Conservation (phyloP, 2,113 vertebrate genomes). For the Telmatochromis bifrenatus region DNA sequence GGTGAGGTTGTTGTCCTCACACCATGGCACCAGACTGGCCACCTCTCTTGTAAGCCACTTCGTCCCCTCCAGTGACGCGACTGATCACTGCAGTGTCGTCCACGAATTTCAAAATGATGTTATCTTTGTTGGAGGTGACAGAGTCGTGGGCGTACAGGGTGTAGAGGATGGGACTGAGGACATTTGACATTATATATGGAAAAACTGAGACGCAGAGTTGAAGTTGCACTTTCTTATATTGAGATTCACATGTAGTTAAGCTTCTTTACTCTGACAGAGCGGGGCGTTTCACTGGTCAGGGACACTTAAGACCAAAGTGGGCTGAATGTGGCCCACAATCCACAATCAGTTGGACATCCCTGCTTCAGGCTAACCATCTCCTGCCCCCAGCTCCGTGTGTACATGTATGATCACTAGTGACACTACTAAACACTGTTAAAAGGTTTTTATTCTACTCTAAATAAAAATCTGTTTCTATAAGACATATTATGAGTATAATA, state of each 20-base stretch:
- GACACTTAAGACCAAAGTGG: neutral
- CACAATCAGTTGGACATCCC: neutral
- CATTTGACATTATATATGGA: neutral
- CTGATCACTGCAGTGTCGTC: neutral
- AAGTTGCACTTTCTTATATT: neutral
- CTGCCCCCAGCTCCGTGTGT: neutral
- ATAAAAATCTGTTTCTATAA: neutral
- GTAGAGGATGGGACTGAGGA: neutral
- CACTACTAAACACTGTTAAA: neutral
- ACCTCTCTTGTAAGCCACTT: neutral
- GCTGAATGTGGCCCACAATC: neutral
- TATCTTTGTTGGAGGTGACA: neutral
- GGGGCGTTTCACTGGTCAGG: neutral
- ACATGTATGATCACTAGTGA: neutral
- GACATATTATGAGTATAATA: neutral
- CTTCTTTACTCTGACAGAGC: neutral
- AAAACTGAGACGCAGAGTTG: neutral
- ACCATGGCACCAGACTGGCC: neutral
- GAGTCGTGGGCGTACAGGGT: neutral
- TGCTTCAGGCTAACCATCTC: neutral
- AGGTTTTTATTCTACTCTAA: neutral
- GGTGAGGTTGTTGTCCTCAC: neutral
- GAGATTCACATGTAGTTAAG: neutral
- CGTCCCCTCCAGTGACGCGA: fast-evolving
- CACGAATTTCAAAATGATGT: fast-evolving